Evolutionary conservation across 2,888 invertebrate species (phyloP).

Genomic region (Trisateles emortualis): DNA sequence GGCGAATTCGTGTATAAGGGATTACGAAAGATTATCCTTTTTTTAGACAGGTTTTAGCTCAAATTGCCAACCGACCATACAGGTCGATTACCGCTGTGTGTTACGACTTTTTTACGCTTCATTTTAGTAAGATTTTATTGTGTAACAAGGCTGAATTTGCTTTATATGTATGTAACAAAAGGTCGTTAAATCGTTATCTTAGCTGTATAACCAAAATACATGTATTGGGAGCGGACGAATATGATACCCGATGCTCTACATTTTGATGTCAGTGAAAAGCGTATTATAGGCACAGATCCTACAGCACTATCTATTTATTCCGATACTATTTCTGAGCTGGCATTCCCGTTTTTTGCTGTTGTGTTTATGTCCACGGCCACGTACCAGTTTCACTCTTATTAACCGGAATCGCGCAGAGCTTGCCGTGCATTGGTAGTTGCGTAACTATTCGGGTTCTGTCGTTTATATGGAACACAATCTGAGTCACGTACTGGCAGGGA

Average conservation of each 20-base stretch:
- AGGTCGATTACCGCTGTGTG: conserved; percentile 4
- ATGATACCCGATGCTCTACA: too few relatives aligned
- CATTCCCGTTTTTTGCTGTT: conserved; percentile 41
- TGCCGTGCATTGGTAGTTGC: conserved; percentile 53
- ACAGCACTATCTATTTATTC: conserved; percentile 25
- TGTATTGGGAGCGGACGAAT: conserved; percentile 26
- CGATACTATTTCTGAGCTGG: conserved; percentile 47
- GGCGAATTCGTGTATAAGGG: conserved; percentile 20
- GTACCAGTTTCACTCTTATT: conserved; percentile 77
- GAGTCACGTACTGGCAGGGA: conserved; percentile 84
- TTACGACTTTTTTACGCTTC: conserved; percentile 20
- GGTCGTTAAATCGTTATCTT: conserved; percentile 38
- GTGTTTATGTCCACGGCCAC: conserved; percentile 52
- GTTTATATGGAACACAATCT: conserved; percentile 78
- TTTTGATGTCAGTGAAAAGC: conserved; percentile 22
- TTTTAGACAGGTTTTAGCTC: conserved; percentile 10
- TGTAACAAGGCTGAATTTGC: conserved; percentile 10
- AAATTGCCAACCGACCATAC: conserved; percentile 5
- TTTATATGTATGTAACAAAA: conserved; percentile 41
- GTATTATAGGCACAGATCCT: conserved; percentile 10
- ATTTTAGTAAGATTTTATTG: conserved; percentile 16
- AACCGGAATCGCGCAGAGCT: conserved; percentile 61
- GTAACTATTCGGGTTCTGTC: conserved; percentile 70
- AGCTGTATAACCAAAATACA: conserved; percentile 29
- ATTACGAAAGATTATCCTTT: conserved; percentile 48